Conservation (phyloP, 2,797 vertebrate genomes). For the Acanthurus leucopareius region DNA sequence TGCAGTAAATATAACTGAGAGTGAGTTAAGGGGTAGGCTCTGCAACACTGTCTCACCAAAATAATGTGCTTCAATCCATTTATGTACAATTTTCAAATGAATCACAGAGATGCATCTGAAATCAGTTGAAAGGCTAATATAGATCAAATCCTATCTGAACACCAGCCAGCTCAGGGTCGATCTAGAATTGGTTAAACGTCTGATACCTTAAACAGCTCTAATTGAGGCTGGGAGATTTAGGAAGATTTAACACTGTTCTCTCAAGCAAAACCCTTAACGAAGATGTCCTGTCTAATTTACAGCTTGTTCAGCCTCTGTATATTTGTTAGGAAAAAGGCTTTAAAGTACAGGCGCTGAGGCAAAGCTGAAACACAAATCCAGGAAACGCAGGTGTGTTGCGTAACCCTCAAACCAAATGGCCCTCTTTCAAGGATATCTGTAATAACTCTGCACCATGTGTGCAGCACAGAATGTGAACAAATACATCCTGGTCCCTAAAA, state of each 20-base stretch:
- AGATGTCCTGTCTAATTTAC: slow-evolving; percentile 61
- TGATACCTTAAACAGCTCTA: slow-evolving; percentile 72
- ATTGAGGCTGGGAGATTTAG: slow-evolving; percentile 66
- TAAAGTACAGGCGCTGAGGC: slow-evolving; percentile 18
- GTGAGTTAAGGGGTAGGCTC: slow-evolving; percentile 71
- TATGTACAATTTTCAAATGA: slow-evolving; percentile 36
- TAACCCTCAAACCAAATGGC: slow-evolving; percentile 25
- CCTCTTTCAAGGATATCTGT: slow-evolving; percentile 16
- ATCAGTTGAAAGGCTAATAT: slow-evolving; percentile 33
- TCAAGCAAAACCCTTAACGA: slow-evolving; percentile 61
- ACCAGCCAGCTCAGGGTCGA: slow-evolving; percentile 51
- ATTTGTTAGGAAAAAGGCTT: slow-evolving; percentile 53
- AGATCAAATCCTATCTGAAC: slow-evolving; percentile 53
- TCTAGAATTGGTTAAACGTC: slow-evolving; percentile 65
- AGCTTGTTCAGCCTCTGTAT: slow-evolving; percentile 50
- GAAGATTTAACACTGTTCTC: slow-evolving; percentile 66
- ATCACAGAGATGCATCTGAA: slow-evolving; percentile 16
- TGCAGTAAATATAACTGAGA: slow-evolving; percentile 71
- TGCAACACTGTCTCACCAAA: slow-evolving; percentile 53
- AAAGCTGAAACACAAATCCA: slow-evolving; percentile 15
- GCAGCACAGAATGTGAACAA: slow-evolving; percentile 14
- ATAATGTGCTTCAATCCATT: slow-evolving; percentile 39
- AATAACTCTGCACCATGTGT: slow-evolving; percentile 32
- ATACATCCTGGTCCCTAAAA: slow-evolving; percentile 43
- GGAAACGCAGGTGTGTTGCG: slow-evolving; percentile 27